phyloP scores from a whole-genome alignment of 2,888 invertebrate species.

The Pyrrhosoma nymphula region DNA sequence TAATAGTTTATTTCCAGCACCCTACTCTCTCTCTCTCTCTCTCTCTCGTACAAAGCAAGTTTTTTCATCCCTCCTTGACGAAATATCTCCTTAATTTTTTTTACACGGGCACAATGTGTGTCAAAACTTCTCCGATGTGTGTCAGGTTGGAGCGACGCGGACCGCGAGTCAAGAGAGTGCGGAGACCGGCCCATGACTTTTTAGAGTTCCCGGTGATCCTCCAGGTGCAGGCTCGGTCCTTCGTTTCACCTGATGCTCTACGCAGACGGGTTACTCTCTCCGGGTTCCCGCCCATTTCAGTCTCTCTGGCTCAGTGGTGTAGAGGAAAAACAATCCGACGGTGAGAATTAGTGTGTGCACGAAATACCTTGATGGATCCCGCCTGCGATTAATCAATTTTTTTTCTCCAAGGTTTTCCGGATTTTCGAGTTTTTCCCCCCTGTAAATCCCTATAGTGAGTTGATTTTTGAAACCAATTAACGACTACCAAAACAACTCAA shows the following conservation, averaged over 20 bases:
- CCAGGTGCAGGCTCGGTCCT: neutral
- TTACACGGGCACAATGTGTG: neutral
- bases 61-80: neutral
- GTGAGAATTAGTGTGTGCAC: conserved; percentile 11
- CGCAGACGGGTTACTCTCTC: neutral
- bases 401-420: neutral
- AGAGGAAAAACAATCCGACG: neutral
- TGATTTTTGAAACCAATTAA: neutral
- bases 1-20: neutral
- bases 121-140: neutral
- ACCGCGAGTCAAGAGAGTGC: neutral
- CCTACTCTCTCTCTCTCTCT: neutral
- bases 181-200: neutral
- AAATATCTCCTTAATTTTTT: neutral
- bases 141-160: conserved; percentile 6
- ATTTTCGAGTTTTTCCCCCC: neutral
- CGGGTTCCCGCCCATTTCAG: neutral
- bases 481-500: neutral
- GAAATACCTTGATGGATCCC: neutral
- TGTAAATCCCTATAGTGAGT: neutral
- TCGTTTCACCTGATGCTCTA: neutral
- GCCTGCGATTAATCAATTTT: neutral
- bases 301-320: neutral
- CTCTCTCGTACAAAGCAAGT: neutral
- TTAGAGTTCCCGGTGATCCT: neutral